A percentile compares a stretch with the other conserved stretches of the same genome.
These are phyloP conservation scores for Zosterops hypoxanthus DNA, from an alignment of 2,113 vertebrate species.

Conservation along the genomic window DNA sequence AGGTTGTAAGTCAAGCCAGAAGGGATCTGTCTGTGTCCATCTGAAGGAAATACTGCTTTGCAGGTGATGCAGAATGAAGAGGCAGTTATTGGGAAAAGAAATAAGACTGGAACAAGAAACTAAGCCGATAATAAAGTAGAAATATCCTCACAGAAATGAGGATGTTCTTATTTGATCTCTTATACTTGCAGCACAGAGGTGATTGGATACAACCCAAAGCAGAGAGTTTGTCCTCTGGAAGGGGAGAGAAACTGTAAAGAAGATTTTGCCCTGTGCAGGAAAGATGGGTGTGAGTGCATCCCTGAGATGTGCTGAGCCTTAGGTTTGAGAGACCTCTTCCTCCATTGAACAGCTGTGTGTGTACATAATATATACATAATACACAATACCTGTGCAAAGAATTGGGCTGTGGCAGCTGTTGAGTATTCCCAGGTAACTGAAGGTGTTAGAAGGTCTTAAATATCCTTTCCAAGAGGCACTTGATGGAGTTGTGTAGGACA, in stretches of 20 bases:
- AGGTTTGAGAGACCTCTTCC: not conserved
- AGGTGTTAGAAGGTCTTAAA: not conserved
- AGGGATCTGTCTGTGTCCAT: not conserved
- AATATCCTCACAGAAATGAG: not conserved
- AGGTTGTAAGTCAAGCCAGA: not conserved
- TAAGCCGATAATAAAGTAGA: not conserved
- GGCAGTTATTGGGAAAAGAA: not conserved
- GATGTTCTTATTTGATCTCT: not conserved
- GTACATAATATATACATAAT: not conserved
- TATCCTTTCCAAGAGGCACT: not conserved
- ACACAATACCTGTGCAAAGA: not conserved
- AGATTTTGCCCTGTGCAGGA: not conserved
- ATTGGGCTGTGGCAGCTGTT: not conserved
- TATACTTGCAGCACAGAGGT: not conserved
- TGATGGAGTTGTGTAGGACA: not conserved
- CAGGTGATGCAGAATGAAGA: not conserved
- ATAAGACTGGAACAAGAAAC: not conserved
- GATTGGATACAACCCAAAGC: not conserved
- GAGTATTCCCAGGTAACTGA: not conserved
- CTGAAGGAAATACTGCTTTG: not conserved
- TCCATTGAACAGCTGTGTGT: not conserved
- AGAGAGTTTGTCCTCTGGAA: not conserved
- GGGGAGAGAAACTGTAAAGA: not conserved
- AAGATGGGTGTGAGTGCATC: not conserved
- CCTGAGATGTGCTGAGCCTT: not conserved